Evolutionary conservation across 2,113 vertebrate genomes (phyloP).

Genomic region (Nyctibius bracteatus): DNA sequence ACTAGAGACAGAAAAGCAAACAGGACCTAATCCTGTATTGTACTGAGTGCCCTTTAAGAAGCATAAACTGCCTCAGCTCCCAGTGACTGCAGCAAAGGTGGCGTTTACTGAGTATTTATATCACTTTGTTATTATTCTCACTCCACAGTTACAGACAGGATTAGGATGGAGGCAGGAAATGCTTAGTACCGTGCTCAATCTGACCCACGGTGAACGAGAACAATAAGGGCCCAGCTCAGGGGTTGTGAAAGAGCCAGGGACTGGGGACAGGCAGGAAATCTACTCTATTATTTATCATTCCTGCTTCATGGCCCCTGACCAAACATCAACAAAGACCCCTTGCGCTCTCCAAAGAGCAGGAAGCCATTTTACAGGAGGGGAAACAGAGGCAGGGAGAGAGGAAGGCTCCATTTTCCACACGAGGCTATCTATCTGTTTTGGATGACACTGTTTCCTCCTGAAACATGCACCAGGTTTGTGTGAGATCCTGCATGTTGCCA

Average conservation of each 20-base stretch:
- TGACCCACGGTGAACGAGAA: not conserved
- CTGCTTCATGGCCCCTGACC: not conserved
- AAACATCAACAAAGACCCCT: not conserved
- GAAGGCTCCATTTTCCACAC: not conserved
- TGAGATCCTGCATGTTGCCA: not conserved
- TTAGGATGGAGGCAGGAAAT: not conserved
- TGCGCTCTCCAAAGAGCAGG: not conserved
- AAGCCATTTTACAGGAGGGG: not conserved
- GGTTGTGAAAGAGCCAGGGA: not conserved
- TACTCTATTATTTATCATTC: not conserved
- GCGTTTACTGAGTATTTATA: not conserved
- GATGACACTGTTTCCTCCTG: not conserved
- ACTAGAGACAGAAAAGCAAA: not conserved
- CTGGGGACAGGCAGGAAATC: not conserved
- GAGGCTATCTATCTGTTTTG: not conserved
- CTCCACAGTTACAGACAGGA: not conserved
- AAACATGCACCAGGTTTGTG: not conserved
- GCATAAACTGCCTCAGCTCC: not conserved
- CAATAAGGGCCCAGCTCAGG: not conserved
- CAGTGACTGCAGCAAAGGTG: not conserved
- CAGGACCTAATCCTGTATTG: not conserved
- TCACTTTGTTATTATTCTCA: not conserved
- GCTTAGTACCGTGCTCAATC: not conserved
- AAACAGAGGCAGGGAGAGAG: not conserved
- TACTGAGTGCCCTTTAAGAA: not conserved